Base-by-base conservation (phyloP, 2,113 vertebrate species). In the Scartelaos histophorus region DNA sequence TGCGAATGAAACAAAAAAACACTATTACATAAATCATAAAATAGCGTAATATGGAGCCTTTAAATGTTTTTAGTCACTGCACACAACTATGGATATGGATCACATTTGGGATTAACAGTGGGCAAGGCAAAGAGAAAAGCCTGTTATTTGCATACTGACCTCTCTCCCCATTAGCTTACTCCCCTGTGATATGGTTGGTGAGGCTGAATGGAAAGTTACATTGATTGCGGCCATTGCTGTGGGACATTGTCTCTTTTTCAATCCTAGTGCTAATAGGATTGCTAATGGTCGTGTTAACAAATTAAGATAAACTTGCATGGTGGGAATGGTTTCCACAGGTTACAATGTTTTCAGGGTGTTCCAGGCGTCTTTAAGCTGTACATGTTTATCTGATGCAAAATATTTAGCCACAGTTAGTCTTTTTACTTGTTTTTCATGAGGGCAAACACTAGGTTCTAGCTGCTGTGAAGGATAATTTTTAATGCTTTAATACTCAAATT, bases 121-220 rank as follows among this genome's bases (percentile, higher is more conserved):
- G 7, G 66, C 57, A 15, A 67, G 68, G 58, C 46, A 65, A 54
- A 7, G 6, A 7, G 16, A 9, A 19, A 17, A 34, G 46, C 12
- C 9, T 34, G 17, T 68, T 15, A n/a, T 13, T 76, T 43, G 56
- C 21, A 3, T 5, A 13, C 68, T 15, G 53, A 56, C 34, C 38
- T 22, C 25, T 51, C 29, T 53, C 13, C 17, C 56, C 56, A 58
- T 58, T 58, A 45, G 21, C 16, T 25, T 13, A 13, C 25, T 62
- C 46, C 3, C 68, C 25, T 45, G 22, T 73, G 83, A 82, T 82
- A 78, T 71, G 56, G 75, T 71, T 74, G 66, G 45, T 74, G 75
- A 73, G 62, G 76, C 71, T 61, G 61, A 84, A 81, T 79, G 86
- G 82, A 89, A 89, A 85, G 79, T 79, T 81, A 58, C 86, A 91